Percentiles rank a stretch among this genome's conserved stretches.
Evolutionary conservation across 2,888 invertebrate species (phyloP).

Genomic region (Drosophila cracens): DNA sequence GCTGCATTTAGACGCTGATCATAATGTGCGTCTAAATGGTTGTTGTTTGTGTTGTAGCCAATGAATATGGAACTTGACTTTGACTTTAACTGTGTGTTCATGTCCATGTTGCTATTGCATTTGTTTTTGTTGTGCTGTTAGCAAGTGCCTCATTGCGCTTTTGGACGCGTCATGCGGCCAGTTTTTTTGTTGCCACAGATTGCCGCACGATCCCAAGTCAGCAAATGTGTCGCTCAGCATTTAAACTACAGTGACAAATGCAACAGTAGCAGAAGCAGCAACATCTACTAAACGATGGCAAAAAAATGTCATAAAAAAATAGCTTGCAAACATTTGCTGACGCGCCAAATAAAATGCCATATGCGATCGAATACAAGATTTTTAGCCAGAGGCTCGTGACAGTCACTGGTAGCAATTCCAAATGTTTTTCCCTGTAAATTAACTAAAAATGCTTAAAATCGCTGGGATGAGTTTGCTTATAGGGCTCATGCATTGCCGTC

Average conservation of each 20-base stretch:
- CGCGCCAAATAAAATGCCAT: conserved; percentile 84
- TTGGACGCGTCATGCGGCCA: conserved; percentile 80
- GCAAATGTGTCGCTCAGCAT: conserved; percentile 80
- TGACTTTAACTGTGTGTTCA: conserved; percentile 70
- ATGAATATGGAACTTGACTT: conserved; percentile 84
- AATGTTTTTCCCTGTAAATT: conserved; percentile 82
- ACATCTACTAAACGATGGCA: conserved; percentile 57
- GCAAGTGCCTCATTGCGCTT: conserved; percentile 66
- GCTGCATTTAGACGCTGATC: conserved; percentile 46
- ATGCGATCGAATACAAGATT: conserved; percentile 82
- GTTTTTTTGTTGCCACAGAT: conserved; percentile 75
- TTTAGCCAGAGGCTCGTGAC: conserved; percentile 60
- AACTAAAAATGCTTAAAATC: conserved; percentile 84
- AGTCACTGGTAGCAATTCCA: conserved; percentile 70
- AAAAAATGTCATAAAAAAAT: conserved; percentile 81
- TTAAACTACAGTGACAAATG: conserved; percentile 68
- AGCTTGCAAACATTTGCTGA: conserved; percentile 79
- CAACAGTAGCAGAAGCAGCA: conserved; percentile 39
- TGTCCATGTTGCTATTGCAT: conserved; percentile 54
- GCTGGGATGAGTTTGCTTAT: conserved; percentile 77
- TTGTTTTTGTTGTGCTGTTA: conserved; percentile 37
- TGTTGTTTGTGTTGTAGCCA: conserved; percentile 63
- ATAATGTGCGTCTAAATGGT: conserved; percentile 26
- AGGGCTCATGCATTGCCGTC: conserved; percentile 64
- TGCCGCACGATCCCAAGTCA: conserved; percentile 81